Evolutionary conservation across 2,797 vertebrate species (phyloP), one percentile per base, ranked within the genome.

Genomic region (Gephyroberyx darwinii): DNA sequence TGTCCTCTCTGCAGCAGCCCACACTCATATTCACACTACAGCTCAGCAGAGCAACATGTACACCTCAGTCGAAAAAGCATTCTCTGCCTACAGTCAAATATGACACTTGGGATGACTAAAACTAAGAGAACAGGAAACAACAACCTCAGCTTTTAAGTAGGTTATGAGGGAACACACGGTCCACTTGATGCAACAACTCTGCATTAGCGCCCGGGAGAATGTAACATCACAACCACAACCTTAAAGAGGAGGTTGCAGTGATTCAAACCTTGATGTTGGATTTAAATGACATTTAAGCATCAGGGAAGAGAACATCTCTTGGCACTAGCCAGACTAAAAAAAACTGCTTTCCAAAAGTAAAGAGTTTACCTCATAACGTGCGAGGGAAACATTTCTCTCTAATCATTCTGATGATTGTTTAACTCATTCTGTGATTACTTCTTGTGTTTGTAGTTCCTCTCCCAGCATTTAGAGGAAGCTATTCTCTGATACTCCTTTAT

Each of bases 1-100:
- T 65, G 65, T 86, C 83, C 82, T 88, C 84, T 83, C 75, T 89
- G 81, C 87, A 70, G 80, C 77, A 89, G 77, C 82, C 87, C 75
- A 80, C 81, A 74, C 86, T 85, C 62, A 73, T 61, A 86, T 84
- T 84, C 77, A 83, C 83, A 83, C 83, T 75, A 63, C 76, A 82
- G 74, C 88, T 74, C 81, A 64, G 75, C 77, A 80, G 74, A 84
- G 78, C 76, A 64, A 73, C 85, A 86, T 50, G n/a, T 65, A 81
- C 78, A 81, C 75, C 81, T 79, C 72, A 51, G 66, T 71, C 43
- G 31, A 60, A 81, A 75, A 78, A 66, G 14, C 65, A 66, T 52
- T 70, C 69, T 75, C 57, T 83, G 80, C 83, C 83, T 60, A 74
- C 65, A 72, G 77, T 73, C 55, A 88, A 76, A 82, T 8, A 61